A percentile compares a stretch with the other conserved stretches of the same genome.
Conservation (phyloP, 2,888 invertebrate genomes). For the Fabriciana adippe region DNA sequence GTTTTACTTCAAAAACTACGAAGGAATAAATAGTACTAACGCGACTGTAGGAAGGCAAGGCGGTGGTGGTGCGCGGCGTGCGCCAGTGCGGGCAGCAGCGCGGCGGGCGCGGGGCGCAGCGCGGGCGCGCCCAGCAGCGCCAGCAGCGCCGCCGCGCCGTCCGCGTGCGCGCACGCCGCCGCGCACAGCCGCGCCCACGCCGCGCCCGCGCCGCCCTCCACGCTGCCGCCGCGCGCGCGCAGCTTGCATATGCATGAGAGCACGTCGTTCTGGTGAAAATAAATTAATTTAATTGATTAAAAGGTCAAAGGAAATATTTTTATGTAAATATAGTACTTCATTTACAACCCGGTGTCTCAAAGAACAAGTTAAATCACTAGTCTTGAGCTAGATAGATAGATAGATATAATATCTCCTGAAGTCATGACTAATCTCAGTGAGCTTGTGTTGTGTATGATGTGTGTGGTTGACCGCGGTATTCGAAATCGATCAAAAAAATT, state of each 20-base stretch:
- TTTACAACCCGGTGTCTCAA: not conserved
- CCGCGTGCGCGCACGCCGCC: constrained; percentile 45
- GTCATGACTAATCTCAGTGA: not conserved
- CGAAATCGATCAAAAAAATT: too few relatives aligned
- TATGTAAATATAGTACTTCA: too few relatives aligned
- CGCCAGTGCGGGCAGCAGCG: constrained; percentile 63
- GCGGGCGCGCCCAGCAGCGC: constrained; percentile 40
- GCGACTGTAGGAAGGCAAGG: constrained; percentile 56
- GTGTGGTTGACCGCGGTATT: too few relatives aligned
- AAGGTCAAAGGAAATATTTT: not conserved
- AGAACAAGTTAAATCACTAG: not conserved
- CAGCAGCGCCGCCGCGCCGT: constrained; percentile 55
- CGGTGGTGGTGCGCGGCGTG: constrained; percentile 65
- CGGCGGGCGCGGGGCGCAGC: constrained; percentile 49
- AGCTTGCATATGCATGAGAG: constrained; percentile 52
- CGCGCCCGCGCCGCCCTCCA: constrained; percentile 33
- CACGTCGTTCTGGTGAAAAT: constrained; percentile 55
- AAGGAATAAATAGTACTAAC: constrained; percentile 48
- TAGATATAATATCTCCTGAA: not conserved
- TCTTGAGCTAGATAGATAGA: too few relatives aligned
- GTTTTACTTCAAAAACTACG: too few relatives aligned
- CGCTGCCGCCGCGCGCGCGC: constrained; percentile 49
- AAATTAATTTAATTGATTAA: not conserved
- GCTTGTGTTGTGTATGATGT: too few relatives aligned
- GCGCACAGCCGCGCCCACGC: constrained; percentile 51